Evolutionary conservation across 2,888 invertebrate genomes (phyloP), one percentile per base, ranked within the genome.

Genomic region (Crossocerus cetratus): DNA sequence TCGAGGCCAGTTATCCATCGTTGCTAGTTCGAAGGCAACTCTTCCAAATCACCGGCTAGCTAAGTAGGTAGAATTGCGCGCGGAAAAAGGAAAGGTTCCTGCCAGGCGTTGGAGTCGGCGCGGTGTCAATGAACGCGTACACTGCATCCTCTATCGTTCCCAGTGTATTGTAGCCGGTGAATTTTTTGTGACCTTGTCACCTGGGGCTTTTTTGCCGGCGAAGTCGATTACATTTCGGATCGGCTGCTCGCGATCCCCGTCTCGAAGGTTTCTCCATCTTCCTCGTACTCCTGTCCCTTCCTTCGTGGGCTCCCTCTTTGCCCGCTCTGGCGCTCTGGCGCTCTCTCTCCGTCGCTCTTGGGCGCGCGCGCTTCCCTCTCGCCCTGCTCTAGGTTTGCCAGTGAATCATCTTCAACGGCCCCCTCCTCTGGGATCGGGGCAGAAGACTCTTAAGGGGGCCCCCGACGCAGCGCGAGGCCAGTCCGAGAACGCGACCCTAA

Each of bases 401-500:
- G 86, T 88, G 87, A 88, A 88, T 88, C 87, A 87, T 88, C 87
- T 86, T 87, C 84, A 85, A 83, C 84, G 82, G 84, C 82, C 86
- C 86, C 85, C 86, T 86, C 86, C 80, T 83, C 85, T 70, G 81
- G 82, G 82, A 82, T 83, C 86, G 83, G 84, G 81, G 82, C 87
- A 86, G 88, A 89, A 84, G 88, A 89, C 88, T 89, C 88, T 89
- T 89, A 89, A 89, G 88, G 87, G 88, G 87, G 85, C 88, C 83
- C 87, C 83, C 88, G 83, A 84, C 84, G 86, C 88, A 83, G 85
- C 86, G 88, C 88, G 86, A 86, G 85, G 88, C 88, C 89, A 89
- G 89, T 89, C 82, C 86, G 87, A 89, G 88, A 89, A 89, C 88
- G 88, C 88, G 88, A 89, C 84, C 88, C 88, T 88, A 87, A 89